Conservation (phyloP, 1,140 invertebrate genomes). For the Parapsyche elsis region DNA sequence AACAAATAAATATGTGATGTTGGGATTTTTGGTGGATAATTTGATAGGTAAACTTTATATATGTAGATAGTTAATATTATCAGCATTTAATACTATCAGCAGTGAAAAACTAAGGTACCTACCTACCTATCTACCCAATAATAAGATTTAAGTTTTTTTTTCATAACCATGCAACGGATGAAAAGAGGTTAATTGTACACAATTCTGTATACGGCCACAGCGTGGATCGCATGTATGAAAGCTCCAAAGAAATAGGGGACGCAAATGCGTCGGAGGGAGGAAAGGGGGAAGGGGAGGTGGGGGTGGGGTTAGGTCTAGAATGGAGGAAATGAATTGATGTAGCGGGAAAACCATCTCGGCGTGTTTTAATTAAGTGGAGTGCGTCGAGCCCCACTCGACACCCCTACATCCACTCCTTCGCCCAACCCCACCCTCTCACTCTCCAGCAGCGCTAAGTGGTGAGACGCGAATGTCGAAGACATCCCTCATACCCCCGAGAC, state of each 20-base stretch:
- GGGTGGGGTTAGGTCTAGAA: background rate
- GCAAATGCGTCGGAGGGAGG: background rate
- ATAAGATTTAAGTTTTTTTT: too few relatives aligned
- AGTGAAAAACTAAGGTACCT: too few relatives aligned
- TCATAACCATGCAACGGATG: background rate
- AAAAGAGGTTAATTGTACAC: background rate
- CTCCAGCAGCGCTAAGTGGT: background rate
- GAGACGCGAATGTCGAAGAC: background rate
- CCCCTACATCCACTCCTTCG: background rate
- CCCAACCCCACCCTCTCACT: background rate
- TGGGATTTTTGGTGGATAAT: too few relatives aligned
- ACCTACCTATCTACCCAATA: too few relatives aligned
- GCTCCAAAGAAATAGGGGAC: background rate
- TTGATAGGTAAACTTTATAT: too few relatives aligned
- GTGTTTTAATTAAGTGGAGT: constrained; percentile 45
- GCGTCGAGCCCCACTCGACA: constrained; percentile 28
- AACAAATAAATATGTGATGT: too few relatives aligned
- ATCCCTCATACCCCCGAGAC: background rate
- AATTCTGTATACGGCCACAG: background rate
- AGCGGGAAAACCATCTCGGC: constrained; percentile 32
- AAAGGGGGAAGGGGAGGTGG: background rate
- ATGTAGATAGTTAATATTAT: too few relatives aligned
- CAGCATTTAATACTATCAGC: too few relatives aligned
- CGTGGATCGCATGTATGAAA: background rate
- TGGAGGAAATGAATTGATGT: constrained; percentile 26